Conservation (phyloP, 2,113 vertebrate species). For the Sceloporus tristichus region DNA sequence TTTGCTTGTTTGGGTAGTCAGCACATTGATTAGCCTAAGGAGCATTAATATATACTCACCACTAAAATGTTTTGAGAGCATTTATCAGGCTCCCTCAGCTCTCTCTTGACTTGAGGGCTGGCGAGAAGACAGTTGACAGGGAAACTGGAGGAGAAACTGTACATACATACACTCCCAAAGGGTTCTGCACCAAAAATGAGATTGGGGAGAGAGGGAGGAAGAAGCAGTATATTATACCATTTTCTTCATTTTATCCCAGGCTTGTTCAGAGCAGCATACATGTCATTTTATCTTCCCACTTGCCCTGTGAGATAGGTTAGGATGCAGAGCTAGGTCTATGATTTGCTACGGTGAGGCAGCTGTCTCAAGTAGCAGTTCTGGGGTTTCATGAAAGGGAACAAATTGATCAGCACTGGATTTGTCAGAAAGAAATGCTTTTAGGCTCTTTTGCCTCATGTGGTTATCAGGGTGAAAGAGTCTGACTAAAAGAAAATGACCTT, state of each 20-base stretch:
- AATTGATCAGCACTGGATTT: neutral
- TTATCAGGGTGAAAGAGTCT: neutral
- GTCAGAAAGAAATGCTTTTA: neutral
- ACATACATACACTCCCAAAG: no score
- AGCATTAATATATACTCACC: slow-evolving; percentile 36
- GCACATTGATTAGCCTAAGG: slow-evolving; percentile 44
- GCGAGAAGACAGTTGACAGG: neutral
- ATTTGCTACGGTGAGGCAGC: neutral
- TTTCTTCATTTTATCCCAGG: neutral
- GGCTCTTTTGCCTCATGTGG: neutral
- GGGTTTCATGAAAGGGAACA: neutral
- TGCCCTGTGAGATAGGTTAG: neutral
- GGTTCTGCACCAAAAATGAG: no score
- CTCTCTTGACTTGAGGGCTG: slow-evolving; percentile 11
- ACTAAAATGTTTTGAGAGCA: slow-evolving; percentile 42
- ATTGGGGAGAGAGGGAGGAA: neutral
- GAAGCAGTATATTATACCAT: neutral
- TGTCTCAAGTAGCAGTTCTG: neutral
- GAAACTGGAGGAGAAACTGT: neutral
- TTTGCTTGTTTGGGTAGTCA: slow-evolving; percentile 31
- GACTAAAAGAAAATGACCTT: neutral
- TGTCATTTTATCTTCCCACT: neutral
- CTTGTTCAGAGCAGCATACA: neutral
- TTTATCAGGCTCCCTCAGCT: slow-evolving; percentile 1
- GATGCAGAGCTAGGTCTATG: neutral